Percentiles rank a stretch among this genome's conserved stretches.
These are phyloP conservation scores for Brachycybe producta DNA, from an alignment of 2,888 invertebrate genomes.

Conservation along the genomic window DNA sequence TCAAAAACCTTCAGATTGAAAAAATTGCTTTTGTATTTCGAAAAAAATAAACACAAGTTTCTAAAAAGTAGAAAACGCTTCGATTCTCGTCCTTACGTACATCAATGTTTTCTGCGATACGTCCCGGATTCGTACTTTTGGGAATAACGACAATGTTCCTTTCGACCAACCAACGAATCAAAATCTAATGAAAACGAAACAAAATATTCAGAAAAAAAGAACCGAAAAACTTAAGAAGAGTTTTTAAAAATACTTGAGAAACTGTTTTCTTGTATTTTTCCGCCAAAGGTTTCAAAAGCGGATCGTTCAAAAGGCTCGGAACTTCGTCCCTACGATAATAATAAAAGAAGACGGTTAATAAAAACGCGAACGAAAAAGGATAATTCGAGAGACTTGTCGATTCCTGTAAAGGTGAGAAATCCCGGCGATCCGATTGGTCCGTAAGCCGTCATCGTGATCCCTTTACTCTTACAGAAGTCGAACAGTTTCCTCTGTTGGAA, in stretches of 20 bases:
- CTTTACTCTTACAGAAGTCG: conserved; percentile 28
- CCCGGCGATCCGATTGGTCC: conserved; percentile 34
- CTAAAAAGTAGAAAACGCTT: no score
- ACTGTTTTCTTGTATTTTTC: conserved; percentile 24
- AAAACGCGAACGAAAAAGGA: no score
- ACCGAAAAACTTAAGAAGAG: background rate
- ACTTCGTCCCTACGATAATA: conserved; percentile 1
- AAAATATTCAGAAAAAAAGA: background rate
- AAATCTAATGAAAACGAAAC: conserved; percentile 1
- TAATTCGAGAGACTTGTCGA: no score
- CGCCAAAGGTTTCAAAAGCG: conserved; percentile 17
- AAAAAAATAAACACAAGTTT: no score
- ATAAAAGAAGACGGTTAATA: background rate
- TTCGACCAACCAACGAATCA: conserved; percentile 37
- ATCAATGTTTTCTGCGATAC: conserved; percentile 57
- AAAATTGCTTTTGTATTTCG: no score
- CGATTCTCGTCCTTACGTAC: no score
- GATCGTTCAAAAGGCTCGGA: conserved; percentile 16
- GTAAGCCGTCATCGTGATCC: conserved; percentile 31
- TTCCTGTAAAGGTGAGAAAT: conserved; percentile 22
- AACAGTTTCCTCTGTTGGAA: conserved; percentile 30
- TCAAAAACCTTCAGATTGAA: background rate
- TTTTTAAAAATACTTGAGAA: conserved; percentile 22
- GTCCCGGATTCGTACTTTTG: conserved; percentile 63
- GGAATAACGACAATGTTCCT: conserved; percentile 62